Percentiles rank a stretch among this genome's conserved stretches.
phyloP scores from a whole-genome alignment of 1,140 invertebrate species.

The Macrostomum lignano region DNA sequence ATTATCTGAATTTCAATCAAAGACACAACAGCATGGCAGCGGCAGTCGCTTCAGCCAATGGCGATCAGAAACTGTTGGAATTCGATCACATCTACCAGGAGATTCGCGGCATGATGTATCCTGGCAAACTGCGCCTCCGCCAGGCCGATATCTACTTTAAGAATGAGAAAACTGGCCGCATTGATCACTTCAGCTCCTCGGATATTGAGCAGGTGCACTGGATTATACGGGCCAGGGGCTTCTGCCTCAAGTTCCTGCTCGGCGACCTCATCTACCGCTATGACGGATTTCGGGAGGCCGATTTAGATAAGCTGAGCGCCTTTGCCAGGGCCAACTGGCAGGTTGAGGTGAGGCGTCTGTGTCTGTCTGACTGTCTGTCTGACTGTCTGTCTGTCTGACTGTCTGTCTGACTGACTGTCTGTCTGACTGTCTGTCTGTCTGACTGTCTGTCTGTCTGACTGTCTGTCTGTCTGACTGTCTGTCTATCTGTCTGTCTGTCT shows the following conservation, averaged over 20 bases:
- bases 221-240: conserved; percentile 58
- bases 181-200: conserved; percentile 49
- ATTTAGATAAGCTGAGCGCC: conserved; percentile 26
- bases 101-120: conserved; percentile 8
- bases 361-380: not conserved
- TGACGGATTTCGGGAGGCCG: conserved; percentile 66
- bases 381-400: too few relatives aligned
- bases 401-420: too few relatives aligned
- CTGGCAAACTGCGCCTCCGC: conserved; percentile 60
- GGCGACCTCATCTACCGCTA: conserved; percentile 67
- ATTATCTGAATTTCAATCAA: too few relatives aligned
- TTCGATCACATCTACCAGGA: conserved; percentile 10
- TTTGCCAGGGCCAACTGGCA: conserved; percentile 6
- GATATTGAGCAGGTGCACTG: conserved; percentile 73
- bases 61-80: too few relatives aligned
- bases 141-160: conserved; percentile 70
- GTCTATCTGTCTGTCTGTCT: too few relatives aligned
- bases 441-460: too few relatives aligned
- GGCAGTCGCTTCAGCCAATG: too few relatives aligned
- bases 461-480: too few relatives aligned
- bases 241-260: conserved; percentile 58
- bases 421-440: too few relatives aligned
- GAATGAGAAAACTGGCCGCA: conserved; percentile 78
- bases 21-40: too few relatives aligned
- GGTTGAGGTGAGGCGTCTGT: conserved; percentile 1